Evolutionary conservation across 2,113 vertebrate species (phyloP).

Genomic region (Empidonax alnorum): DNA sequence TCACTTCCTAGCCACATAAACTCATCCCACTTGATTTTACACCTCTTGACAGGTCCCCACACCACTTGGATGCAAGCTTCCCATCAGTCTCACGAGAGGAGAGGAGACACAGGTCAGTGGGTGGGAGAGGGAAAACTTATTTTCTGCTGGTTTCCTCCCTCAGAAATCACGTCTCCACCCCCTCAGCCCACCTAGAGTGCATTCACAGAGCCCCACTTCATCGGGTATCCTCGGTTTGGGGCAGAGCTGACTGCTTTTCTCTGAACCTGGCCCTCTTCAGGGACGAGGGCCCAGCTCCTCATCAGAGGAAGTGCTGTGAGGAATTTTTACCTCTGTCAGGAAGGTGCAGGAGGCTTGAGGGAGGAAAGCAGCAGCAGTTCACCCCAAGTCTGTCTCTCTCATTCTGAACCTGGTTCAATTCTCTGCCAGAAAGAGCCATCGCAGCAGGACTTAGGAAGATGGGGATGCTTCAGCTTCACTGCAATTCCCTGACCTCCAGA

Average conservation of each 20-base stretch:
- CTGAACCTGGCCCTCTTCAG: background rate
- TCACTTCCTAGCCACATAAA: background rate
- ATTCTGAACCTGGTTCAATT: background rate
- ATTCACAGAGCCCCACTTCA: background rate
- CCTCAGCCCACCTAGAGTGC: background rate
- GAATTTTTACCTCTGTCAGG: accelerated
- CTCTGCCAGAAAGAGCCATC: slow-evolving; percentile 17
- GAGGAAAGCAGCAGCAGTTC: background rate
- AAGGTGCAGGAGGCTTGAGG: background rate
- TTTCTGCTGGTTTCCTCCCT: background rate
- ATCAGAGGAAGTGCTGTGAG: background rate
- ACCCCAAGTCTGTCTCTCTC: background rate
- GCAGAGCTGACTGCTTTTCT: background rate
- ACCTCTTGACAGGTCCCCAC: background rate
- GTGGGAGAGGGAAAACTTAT: background rate
- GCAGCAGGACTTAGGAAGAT: slow-evolving; percentile 24
- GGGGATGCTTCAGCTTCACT: background rate
- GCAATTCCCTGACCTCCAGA: background rate
- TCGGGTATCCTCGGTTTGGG: accelerated
- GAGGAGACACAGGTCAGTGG: background rate
- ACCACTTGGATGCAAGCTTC: background rate
- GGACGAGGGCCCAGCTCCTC: background rate
- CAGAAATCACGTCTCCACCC: background rate
- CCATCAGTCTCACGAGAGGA: background rate
- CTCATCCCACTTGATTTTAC: background rate